A percentile compares a stretch with the other conserved stretches of the same genome.
phyloP scores from a whole-genome alignment of 1,140 invertebrate species.

The Drosophila albomicans region DNA sequence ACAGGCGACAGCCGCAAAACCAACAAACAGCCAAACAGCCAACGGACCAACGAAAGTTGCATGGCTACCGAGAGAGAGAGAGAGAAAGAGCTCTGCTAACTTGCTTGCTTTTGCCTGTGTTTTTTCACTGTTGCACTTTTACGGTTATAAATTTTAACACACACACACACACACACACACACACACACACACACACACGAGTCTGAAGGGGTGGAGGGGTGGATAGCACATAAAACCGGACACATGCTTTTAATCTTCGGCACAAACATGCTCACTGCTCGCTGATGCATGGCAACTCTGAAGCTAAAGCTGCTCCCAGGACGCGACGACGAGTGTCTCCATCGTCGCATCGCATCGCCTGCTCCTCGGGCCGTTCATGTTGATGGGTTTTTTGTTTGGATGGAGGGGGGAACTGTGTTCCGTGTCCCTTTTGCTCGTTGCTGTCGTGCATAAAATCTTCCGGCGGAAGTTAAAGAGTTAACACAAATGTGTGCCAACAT shows the following conservation, averaged over 20 bases:
- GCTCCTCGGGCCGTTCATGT: conserved; percentile 17
- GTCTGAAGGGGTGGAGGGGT: background rate
- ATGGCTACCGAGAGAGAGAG: background rate
- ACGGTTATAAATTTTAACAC: conserved; percentile 79
- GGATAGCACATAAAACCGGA: conserved; percentile 75
- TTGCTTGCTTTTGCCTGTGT: conserved; percentile 28
- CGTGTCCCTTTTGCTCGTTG: conserved; percentile 7
- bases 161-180: conserved; percentile 43
- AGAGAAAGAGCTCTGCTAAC: background rate
- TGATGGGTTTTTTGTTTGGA: conserved; percentile 35
- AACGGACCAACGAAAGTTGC: conserved; percentile 12
- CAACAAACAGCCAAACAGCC: conserved; percentile 40
- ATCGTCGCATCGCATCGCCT: background rate
- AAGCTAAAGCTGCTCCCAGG: conserved; percentile 22
- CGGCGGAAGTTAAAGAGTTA: conserved; percentile 75
- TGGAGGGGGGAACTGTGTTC: background rate
- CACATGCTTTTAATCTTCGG: conserved; percentile 83
- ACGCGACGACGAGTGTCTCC: conserved; percentile 21
- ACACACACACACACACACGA: conserved; percentile 40
- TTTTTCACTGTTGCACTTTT: conserved; percentile 82
- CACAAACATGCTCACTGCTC: conserved; percentile 81
- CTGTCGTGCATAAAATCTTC: conserved; percentile 77
- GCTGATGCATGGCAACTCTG: conserved; percentile 73
- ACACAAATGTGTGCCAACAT: conserved; percentile 34
- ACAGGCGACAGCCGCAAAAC: conserved; percentile 61